Conservation (phyloP, 2,113 vertebrate genomes). For the Nanorana parkeri region DNA sequence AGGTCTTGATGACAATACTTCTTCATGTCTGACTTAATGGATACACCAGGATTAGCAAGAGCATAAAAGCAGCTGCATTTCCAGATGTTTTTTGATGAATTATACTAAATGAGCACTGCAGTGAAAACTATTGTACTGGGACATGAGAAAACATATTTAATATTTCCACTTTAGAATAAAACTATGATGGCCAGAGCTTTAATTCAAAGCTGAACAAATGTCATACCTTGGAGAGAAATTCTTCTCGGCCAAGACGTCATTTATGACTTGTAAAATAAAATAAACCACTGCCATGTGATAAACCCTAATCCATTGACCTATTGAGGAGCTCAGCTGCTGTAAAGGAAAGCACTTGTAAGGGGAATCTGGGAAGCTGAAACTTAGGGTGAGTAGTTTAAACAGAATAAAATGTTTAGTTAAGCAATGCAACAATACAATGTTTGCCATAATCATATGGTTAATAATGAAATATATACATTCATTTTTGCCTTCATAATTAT, state of each 20-base stretch:
- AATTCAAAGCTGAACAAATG: neutral
- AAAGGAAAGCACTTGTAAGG: neutral
- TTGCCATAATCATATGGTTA: no score
- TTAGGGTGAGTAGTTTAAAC: neutral
- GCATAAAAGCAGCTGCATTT: neutral
- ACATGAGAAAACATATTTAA: neutral
- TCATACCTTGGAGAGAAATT: neutral
- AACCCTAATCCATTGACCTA: neutral
- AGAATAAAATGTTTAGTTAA: neutral
- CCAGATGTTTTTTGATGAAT: constrained; percentile 19
- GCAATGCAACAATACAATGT: no score
- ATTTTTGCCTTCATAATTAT: neutral
- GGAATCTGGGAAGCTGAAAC: neutral
- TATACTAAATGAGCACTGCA: neutral
- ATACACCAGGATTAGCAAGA: neutral
- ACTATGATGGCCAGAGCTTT: neutral
- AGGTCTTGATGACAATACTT: neutral
- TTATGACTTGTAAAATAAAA: neutral
- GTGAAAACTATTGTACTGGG: constrained; percentile 1
- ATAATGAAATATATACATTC: neutral
- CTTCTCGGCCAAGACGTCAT: neutral
- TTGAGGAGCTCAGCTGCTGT: neutral
- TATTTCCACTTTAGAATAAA: neutral
- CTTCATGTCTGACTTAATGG: neutral
- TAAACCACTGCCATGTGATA: neutral